Conservation (phyloP, 2,797 vertebrate species). For the Typhlichthys subterraneus region DNA sequence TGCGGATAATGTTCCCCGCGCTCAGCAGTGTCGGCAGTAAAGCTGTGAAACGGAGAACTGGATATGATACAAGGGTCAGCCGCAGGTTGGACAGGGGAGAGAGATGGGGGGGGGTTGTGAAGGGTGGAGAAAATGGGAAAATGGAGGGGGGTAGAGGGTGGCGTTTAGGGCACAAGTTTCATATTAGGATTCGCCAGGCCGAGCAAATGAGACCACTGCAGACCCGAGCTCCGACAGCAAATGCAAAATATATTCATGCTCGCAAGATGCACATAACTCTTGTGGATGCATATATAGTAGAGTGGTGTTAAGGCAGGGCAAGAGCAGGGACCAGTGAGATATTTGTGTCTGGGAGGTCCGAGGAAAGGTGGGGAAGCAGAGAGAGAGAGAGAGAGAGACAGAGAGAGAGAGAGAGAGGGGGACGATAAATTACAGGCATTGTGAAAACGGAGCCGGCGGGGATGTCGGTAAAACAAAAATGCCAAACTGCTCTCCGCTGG, state of each 20-base stretch:
- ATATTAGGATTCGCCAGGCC: slow-evolving; percentile 13
- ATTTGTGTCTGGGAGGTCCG: neutral
- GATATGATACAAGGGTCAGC: slow-evolving; percentile 61
- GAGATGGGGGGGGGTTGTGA: slow-evolving; percentile 21
- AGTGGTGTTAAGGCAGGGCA: neutral
- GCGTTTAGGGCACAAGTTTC: slow-evolving; percentile 28
- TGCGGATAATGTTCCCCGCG: slow-evolving; percentile 61
- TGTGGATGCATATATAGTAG: slow-evolving; percentile 3
- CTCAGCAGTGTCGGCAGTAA: slow-evolving; percentile 56
- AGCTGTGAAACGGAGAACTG: slow-evolving; percentile 68
- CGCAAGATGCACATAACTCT: slow-evolving; percentile 24
- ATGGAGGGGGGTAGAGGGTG: slow-evolving; percentile 17
- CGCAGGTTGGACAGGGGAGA: slow-evolving; percentile 41
- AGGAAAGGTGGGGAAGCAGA: slow-evolving; percentile 2
- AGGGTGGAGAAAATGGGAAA: slow-evolving; percentile 23
- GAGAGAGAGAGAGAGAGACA: slow-evolving; percentile 1
- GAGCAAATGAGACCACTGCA: slow-evolving; percentile 20
- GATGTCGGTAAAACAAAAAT: slow-evolving; percentile 68
- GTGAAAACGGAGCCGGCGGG: slow-evolving; percentile 68
- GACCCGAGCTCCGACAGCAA: slow-evolving; percentile 27
- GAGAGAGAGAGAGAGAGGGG: slow-evolving; percentile 5
- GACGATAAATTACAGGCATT: slow-evolving; percentile 70
- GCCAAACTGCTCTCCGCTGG: slow-evolving; percentile 58
- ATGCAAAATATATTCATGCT: slow-evolving; percentile 27
- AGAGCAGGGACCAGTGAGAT: slow-evolving; percentile 1